These are phyloP conservation scores for Gymnodraco acuticeps DNA, from an alignment of 2,797 vertebrate genomes.

Conservation along the genomic window DNA sequence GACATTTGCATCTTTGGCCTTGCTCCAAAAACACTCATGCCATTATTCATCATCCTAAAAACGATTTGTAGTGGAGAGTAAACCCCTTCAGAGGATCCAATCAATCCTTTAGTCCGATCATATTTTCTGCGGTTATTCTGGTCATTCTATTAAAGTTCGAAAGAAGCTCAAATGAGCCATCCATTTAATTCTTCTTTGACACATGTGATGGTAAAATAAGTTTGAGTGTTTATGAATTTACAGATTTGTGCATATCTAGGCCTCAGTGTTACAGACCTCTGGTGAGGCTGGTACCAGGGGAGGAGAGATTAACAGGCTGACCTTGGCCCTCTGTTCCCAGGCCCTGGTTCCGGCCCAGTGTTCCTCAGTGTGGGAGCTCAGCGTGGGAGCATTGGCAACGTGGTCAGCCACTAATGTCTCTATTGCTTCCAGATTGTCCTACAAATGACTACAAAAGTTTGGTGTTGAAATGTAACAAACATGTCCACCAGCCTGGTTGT, in stretches of 20 bases:
- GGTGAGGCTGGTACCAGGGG: conserved; percentile 66
- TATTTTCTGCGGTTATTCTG: conserved; percentile 21
- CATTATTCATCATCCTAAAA: conserved; percentile 37
- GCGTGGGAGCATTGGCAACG: conserved; percentile 70
- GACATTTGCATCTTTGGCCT: conserved; percentile 43
- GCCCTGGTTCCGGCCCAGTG: conserved; percentile 78
- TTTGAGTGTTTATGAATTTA: neutral
- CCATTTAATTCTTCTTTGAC: neutral
- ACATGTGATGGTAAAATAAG: neutral
- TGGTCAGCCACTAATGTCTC: conserved; percentile 78
- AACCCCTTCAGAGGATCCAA: conserved; percentile 28
- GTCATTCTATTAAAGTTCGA: conserved; percentile 6
- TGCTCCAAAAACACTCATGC: conserved; percentile 43
- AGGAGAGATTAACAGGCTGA: conserved; percentile 63
- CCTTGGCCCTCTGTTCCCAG: conserved; percentile 80
- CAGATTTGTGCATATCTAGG: conserved; percentile 15
- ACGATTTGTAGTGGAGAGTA: conserved; percentile 47
- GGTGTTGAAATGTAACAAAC: conserved; percentile 49
- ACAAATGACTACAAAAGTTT: conserved; percentile 54
- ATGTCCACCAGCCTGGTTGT: conserved; percentile 43
- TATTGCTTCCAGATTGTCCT: conserved; percentile 86
- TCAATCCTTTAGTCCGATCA: conserved; percentile 2
- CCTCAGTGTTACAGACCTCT: conserved; percentile 33
- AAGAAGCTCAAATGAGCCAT: neutral
- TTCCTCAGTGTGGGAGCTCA: conserved; percentile 79